phyloP scores from a whole-genome alignment of 2,797 vertebrate species.

The Chelon labrosus region DNA sequence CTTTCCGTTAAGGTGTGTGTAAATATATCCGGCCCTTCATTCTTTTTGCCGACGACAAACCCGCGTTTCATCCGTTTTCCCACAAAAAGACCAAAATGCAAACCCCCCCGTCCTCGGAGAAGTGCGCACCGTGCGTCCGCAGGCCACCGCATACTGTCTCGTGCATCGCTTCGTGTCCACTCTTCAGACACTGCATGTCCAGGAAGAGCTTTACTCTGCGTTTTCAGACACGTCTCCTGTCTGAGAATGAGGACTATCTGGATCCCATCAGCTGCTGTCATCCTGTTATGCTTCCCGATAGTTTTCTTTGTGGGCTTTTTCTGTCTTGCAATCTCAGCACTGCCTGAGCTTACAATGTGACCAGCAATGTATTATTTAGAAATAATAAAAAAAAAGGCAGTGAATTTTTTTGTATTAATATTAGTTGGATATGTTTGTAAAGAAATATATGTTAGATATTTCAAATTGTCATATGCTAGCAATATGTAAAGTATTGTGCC shows the following conservation, averaged over 20 bases:
- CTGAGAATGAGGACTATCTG: constrained; percentile 43
- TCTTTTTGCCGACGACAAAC: constrained; percentile 65
- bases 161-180: constrained; percentile 77
- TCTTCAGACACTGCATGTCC: constrained; percentile 83
- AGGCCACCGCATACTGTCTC: constrained; percentile 72
- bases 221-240: constrained; percentile 26
- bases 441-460: constrained; percentile 92
- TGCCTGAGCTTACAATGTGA: constrained; percentile 83
- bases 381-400: constrained; percentile 71
- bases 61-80: constrained; percentile 38
- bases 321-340: constrained; percentile 77
- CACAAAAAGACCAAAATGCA: constrained; percentile 71
- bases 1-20: constrained; percentile 89
- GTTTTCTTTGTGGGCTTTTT: constrained; percentile 71
- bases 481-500: constrained; percentile 94
- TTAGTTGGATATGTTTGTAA: constrained; percentile 90
- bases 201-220: constrained; percentile 62
- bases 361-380: constrained; percentile 81
- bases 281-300: constrained; percentile 63
- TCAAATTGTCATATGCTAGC: constrained; percentile 94
- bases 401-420: constrained; percentile 77
- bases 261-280: constrained; percentile 46
- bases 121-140: constrained; percentile 51
- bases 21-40: constrained; percentile 85
- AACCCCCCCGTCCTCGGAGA: constrained; percentile 79